Conservation (phyloP, 1,140 invertebrate species). For the Pectinophora gossypiella region DNA sequence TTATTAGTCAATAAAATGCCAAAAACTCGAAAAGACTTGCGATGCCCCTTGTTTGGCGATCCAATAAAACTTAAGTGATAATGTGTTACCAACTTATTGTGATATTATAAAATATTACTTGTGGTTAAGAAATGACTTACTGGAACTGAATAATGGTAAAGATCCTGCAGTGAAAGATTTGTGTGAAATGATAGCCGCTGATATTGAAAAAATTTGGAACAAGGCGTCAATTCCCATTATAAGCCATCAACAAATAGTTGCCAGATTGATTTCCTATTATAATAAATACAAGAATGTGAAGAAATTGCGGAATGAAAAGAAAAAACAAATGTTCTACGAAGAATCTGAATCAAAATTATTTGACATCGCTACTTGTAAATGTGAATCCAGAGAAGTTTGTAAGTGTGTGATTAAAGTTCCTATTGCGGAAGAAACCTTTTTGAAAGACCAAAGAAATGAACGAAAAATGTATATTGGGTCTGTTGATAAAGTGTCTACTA, state of each 20-base stretch:
- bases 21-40: too few species aligned
- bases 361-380: constrained; percentile 9
- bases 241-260: not conserved
- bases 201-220: constrained; percentile 3
- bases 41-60: too few species aligned
- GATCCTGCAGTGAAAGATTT: not conserved
- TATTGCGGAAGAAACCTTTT: not conserved
- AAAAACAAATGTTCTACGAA: not conserved
- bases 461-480: constrained; percentile 3
- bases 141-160: not conserved
- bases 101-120: constrained; percentile 2
- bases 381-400: not conserved
- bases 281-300: not conserved
- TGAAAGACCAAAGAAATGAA: constrained; percentile 1
- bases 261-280: not conserved
- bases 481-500: constrained; percentile 4
- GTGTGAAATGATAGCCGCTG: not conserved
- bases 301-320: not conserved
- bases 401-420: constrained; percentile 3
- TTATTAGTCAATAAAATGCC: too few species aligned
- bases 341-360: not conserved
- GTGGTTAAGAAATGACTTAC: not conserved
- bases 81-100: not conserved
- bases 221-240: constrained; percentile 1
- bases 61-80: too few species aligned